These are phyloP conservation scores for Euleptes europaea DNA, from an alignment of 2,113 vertebrate genomes.

Conservation along the genomic window DNA sequence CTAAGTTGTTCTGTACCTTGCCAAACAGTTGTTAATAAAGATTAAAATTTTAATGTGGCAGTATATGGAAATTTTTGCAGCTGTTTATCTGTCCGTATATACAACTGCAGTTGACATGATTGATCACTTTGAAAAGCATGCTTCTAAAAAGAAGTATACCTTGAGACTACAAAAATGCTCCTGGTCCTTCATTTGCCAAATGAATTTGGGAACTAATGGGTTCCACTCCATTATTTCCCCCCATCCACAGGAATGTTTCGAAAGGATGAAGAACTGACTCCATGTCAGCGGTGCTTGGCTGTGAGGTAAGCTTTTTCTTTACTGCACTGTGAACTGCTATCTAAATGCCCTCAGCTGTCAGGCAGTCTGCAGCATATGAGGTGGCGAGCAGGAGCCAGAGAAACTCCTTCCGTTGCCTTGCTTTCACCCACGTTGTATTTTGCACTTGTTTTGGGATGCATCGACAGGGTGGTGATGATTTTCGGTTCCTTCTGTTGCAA, in stretches of 20 bases:
- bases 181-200: conserved; percentile 2
- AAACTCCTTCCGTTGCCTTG: background rate
- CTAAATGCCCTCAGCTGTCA: background rate
- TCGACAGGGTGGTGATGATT: too few species aligned
- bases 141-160: background rate
- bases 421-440: background rate
- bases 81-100: background rate
- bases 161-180: background rate
- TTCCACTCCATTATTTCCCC: background rate
- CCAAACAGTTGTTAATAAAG: background rate
- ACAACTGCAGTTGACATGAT: background rate
- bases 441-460: too few species aligned
- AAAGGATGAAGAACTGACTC: conserved; percentile 87
- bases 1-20: background rate
- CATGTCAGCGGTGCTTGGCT: conserved; percentile 89
- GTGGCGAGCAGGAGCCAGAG: too few species aligned
- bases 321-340: background rate
- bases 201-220: background rate
- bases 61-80: background rate
- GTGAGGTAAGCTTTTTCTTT: conserved; percentile 87
- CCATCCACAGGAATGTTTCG: conserved; percentile 84
- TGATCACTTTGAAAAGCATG: background rate
- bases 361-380: background rate
- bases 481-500: too few species aligned
- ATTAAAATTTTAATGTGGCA: background rate